Base-by-base conservation (phyloP, 2,888 invertebrate genomes). In the Andrena flavipes region DNA sequence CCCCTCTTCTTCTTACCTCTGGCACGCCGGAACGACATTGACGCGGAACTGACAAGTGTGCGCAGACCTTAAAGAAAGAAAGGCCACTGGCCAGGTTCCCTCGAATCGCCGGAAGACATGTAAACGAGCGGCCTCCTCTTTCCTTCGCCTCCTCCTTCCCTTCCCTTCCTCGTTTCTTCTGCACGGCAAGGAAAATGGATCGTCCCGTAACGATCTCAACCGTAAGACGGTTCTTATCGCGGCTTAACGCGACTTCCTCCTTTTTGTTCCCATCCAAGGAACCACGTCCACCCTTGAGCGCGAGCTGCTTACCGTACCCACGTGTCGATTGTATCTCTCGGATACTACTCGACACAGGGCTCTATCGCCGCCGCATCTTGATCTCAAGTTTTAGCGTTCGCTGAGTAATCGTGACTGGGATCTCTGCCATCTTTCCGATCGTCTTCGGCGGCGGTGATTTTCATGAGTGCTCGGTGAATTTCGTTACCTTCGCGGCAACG, bases 51-150 rank as follows among this genome's bases (percentile, higher is more conserved):
- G 30, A 30, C 0, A 30, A 30, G 30, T 30, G 6, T 7, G 30
- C 7, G 0, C 6, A 30, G 30, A 3, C 5, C 29, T 29, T 29
- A n/a, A 65, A 54, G 54, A 33, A 65, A 54, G 54, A n/a, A 35
- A 29, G 42, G 16, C 49, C 69, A 5, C 10, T 20, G 48, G n/a
- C 13, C 65, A 20, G 8, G 23, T 23, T 26, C 65, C 16, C 51
- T 65, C 20, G 71, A 30, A 81, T 65, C 70, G 79, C 65, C 65
- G 79, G 79, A 82, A 79, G 82, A 82, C 67, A 78, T 62, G 81
- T 73, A 83, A 83, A 83, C 76, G 70, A 60, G 48, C 49, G n/a
- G 26, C 20, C 48, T 30, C n/a, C 10, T n/a, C 23, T 54, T 29
- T 60, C 26, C 49, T 10, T 30, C 49, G 10, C 67, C 62, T 73